These are phyloP conservation scores for Brachymystax lenok DNA, from an alignment of 2,797 vertebrate genomes.

Conservation along the genomic window DNA sequence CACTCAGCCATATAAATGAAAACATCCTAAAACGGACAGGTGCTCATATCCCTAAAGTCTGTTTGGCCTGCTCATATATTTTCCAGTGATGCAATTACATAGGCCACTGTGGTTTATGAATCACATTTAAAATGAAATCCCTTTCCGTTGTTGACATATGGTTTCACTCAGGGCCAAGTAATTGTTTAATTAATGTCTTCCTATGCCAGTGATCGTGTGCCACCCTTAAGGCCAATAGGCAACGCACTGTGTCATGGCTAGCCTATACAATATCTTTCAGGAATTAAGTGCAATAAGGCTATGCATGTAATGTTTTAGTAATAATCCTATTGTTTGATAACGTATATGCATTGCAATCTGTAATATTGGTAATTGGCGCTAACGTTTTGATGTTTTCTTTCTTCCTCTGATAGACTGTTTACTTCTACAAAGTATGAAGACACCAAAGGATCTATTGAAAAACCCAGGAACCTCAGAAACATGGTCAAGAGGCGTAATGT, in stretches of 20 bases:
- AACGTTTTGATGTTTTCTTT: neutral
- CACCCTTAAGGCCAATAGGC: slow-evolving; percentile 6
- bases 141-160: slow-evolving; percentile 59
- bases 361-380: neutral
- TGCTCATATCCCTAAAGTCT: slow-evolving; percentile 16
- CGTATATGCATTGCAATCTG: neutral
- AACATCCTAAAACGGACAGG: slow-evolving; percentile 44
- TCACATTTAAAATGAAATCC: slow-evolving; percentile 35
- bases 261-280: neutral
- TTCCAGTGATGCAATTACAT: slow-evolving; percentile 41
- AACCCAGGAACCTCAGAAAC: slow-evolving; percentile 75
- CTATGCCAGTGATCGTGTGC: slow-evolving; percentile 39
- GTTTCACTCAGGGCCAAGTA: slow-evolving; percentile 67
- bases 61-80: slow-evolving; percentile 26
- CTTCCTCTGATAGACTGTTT: slow-evolving; percentile 73
- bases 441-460: slow-evolving; percentile 72
- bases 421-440: slow-evolving; percentile 72
- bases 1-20: slow-evolving; percentile 24
- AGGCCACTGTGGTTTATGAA: slow-evolving; percentile 20
- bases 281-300: neutral
- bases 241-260: neutral
- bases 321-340: neutral
- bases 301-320: neutral
- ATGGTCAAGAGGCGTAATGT: slow-evolving; percentile 60
- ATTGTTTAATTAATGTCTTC: slow-evolving; percentile 74